Conservation (phyloP, 2,113 vertebrate genomes). For the Paradoxurus hermaphroditus region DNA sequence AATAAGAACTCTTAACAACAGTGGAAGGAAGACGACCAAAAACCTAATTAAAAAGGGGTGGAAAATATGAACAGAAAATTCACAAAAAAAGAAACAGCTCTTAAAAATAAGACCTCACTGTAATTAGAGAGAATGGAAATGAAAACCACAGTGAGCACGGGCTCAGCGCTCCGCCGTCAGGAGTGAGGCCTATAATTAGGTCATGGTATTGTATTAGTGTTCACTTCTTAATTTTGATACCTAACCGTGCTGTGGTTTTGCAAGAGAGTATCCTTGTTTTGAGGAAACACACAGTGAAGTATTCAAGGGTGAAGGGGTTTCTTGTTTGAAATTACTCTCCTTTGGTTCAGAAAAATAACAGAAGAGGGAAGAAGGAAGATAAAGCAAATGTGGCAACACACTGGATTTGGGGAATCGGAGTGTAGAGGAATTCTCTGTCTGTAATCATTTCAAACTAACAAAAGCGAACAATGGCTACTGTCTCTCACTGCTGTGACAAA, state of each 20-base stretch:
- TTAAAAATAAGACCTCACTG: background rate
- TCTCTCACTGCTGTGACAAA: background rate
- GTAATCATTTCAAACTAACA: background rate
- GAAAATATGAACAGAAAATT: background rate
- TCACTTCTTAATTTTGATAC: too few species aligned
- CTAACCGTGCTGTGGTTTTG: accelerated
- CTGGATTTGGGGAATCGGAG: accelerated
- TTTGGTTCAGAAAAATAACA: background rate
- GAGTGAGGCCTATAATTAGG: background rate
- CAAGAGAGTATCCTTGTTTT: too few species aligned
- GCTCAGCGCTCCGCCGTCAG: background rate
- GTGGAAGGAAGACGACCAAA: background rate
- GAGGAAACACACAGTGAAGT: background rate
- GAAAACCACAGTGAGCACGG: background rate
- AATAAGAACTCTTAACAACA: background rate
- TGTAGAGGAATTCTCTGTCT: accelerated
- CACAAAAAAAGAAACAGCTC: background rate
- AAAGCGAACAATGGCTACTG: accelerated
- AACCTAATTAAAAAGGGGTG: background rate
- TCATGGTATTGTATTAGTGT: accelerated
- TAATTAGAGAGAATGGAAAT: background rate
- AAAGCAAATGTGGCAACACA: accelerated
- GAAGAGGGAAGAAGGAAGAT: background rate
- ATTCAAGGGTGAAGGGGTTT: background rate
- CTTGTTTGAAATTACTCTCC: background rate